Base-by-base conservation (phyloP, 2,888 invertebrate genomes). In the Drosophila cognata region DNA sequence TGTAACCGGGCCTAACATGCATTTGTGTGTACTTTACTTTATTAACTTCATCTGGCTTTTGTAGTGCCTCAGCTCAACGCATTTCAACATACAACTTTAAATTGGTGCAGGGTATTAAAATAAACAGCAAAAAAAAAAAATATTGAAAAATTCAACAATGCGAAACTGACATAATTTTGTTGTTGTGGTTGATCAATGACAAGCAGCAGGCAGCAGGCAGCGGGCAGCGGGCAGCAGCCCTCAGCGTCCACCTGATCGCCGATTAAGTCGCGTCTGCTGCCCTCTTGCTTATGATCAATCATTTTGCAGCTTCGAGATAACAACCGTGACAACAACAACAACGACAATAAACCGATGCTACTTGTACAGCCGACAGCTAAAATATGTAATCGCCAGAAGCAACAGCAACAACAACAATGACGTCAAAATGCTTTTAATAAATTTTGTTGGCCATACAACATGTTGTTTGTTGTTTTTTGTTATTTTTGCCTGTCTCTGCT, bases 371-470 rank as follows among this genome's bases (percentile, higher is more conserved):
- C 81, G 77, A 84, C 87, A 84, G 81, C 78, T 79, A 74, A 86
- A 80, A 84, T 88, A 84, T 84, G 84, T 84, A 86, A 82, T 84
- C 79, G 73, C 75, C 74, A 64, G 55, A 57, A 77, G 71, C 66
- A 72, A 67, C 51, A 63, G 52, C 65, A 77, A 61, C 76, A 64
- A 61, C 73, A 79, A 82, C 66, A 82, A 74, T 77, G 72, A 88
- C 82, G 65, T 70, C 66, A 82, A 86, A 86, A 89, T 86, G 84
- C 87, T 86, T 86, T 86, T 87, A 84, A 89, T 89, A 86, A 89
- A 86, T 86, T 72, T 77, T 80, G 77, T 77, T 82, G 83, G 68
- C 74, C 65, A 75, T 71, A 76, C 77, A 81, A 74, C 71, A 71
- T 79, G 77, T 71, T 61, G 48, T 58, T 58, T 67, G 60, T 71